A percentile compares a stretch with the other conserved stretches of the same genome.
Evolutionary conservation across 2,888 invertebrate genomes (phyloP).

Genomic region (Pegoplata infirma): DNA sequence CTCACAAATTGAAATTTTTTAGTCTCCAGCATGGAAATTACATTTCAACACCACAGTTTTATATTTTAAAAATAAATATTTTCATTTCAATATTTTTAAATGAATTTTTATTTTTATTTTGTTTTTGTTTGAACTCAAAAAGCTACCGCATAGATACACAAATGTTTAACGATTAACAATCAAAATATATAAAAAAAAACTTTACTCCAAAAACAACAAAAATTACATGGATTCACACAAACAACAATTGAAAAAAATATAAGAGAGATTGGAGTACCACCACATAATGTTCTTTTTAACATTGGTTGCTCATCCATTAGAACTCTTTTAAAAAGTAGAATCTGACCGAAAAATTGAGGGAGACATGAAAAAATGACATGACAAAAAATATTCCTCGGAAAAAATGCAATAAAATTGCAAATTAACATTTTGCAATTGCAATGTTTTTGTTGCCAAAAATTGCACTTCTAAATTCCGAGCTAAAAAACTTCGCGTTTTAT

Average conservation of each 20-base stretch:
- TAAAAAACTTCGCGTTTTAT: too few relatives aligned
- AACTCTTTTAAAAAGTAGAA: too few relatives aligned
- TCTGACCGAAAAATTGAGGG: too few relatives aligned
- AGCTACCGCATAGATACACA: constrained; percentile 66
- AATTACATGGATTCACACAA: constrained; percentile 21
- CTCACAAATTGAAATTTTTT: constrained; percentile 4
- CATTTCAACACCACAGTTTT: neutral
- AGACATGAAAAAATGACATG: too few relatives aligned
- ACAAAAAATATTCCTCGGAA: too few relatives aligned
- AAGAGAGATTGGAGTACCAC: constrained; percentile 43
- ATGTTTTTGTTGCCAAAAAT: too few relatives aligned
- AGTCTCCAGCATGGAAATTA: constrained; percentile 14
- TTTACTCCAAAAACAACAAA: neutral
- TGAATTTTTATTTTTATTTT: neutral
- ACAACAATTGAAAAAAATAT: neutral
- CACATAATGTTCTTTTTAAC: constrained; percentile 42
- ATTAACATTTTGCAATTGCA: too few relatives aligned
- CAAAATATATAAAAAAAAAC: constrained; percentile 23
- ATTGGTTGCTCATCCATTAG: too few relatives aligned
- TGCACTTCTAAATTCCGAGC: too few relatives aligned
- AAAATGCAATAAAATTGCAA: too few relatives aligned
- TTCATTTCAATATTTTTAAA: neutral
- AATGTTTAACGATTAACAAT: constrained; percentile 62
- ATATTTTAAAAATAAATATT: constrained; percentile 21
- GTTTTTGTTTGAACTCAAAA: constrained; percentile 18